These are phyloP conservation scores for Strix aluco DNA, from an alignment of 2,113 vertebrate species.

Conservation along the genomic window DNA sequence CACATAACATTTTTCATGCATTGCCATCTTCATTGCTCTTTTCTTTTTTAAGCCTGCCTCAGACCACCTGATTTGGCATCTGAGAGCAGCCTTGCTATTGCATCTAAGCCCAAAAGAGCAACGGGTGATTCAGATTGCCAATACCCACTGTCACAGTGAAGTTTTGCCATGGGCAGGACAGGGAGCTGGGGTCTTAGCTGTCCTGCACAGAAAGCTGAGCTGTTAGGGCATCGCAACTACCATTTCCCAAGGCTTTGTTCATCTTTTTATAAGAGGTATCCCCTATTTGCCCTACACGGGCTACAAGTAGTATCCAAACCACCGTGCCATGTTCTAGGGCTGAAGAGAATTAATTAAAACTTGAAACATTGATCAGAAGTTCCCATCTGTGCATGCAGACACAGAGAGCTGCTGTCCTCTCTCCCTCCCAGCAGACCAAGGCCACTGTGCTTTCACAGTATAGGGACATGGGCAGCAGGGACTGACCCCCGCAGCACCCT, in stretches of 20 bases:
- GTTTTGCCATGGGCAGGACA: neutral
- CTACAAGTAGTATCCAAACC: neutral
- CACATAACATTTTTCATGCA: neutral
- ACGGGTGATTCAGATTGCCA: neutral
- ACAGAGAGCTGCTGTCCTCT: neutral
- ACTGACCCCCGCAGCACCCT: accelerated
- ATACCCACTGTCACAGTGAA: neutral
- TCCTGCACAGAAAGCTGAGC: neutral
- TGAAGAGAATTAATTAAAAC: neutral
- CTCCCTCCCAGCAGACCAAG: neutral
- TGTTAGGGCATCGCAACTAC: neutral
- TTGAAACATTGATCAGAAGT: neutral
- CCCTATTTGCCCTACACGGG: accelerated
- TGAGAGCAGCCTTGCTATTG: neutral
- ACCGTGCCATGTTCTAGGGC: neutral
- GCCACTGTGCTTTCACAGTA: neutral
- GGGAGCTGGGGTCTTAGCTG: neutral
- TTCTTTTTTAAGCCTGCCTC: neutral
- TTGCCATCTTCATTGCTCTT: neutral
- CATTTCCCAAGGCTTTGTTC: neutral
- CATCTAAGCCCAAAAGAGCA: neutral
- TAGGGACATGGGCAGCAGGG: accelerated
- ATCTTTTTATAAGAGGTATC: neutral
- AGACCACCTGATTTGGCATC: neutral
- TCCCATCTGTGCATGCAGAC: accelerated